Base-by-base conservation (phyloP, 1,140 invertebrate species). In the Tetramorium alpestre region DNA sequence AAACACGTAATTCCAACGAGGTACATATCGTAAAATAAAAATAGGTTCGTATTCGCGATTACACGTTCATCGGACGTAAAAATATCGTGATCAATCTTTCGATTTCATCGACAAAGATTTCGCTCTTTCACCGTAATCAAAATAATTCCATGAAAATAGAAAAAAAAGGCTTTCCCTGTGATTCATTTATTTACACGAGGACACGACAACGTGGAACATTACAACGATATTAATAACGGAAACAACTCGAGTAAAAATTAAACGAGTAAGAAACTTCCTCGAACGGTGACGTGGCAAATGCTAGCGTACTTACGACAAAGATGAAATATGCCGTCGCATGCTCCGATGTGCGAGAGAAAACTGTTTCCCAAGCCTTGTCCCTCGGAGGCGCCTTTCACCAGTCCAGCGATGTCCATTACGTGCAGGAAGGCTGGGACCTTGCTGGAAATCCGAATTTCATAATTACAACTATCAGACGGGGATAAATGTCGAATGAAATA, bases 311-410 rank as follows among this genome's bases (percentile, higher is more conserved):
- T 96, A 99, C 99, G 97, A 93, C 98, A 98, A 81, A 99, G 96
- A 95, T 99, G 99, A 94, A 99, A 99, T 89, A 99, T 98, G n/a
- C 99, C 99, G 95, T 99, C 99, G 94, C 99, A 99, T 8, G 99
- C 99, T 94, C 97, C 98, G 92, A 99, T 99, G 95, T 99, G 99
- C 3, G 99, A 99, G 5, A 99, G 96, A 95, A 99, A 99, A 86
- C 98, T 99, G 95, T 99, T 99, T 92, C 99, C 99, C 22, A 99
- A 95, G 3, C 99, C 99, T 96, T 99, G 98, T 0, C 99, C 99
- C 95, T 99, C 99, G 22, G 98, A 97, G 4, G 99, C 99, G 56
- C 99, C 99, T 93, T 99, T 99, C 5, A 99, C 99, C 73, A 99
- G 95, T 8, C 99, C 99, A 69, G 99, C 99, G 93, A 99, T 99